Conservation (phyloP, 2,113 vertebrate species). For the Pelecanus crispus region DNA sequence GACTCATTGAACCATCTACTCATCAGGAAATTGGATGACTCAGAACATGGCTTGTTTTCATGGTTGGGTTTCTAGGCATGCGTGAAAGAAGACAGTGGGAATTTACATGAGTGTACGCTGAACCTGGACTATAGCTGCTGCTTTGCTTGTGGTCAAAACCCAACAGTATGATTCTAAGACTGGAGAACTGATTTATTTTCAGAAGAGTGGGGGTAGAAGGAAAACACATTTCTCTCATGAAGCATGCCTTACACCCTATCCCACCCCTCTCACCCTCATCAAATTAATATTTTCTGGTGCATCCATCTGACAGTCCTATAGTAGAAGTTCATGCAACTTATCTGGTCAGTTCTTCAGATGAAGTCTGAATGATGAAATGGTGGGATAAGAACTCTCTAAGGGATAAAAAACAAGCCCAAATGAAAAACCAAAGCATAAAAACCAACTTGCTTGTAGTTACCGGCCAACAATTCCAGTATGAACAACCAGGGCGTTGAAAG, state of each 20-base stretch:
- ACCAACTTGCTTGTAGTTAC: background rate
- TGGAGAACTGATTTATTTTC: background rate
- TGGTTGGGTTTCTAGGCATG: background rate
- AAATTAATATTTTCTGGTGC: background rate
- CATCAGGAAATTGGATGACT: background rate
- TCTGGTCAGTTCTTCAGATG: background rate
- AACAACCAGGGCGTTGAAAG: background rate
- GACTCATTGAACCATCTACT: background rate
- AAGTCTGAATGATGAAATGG: background rate
- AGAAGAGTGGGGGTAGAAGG: background rate
- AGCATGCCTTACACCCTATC: accelerated
- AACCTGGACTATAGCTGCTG: background rate
- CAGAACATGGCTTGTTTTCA: background rate
- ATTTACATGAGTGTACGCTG: background rate
- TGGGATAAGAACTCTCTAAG: background rate
- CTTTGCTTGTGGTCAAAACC: background rate
- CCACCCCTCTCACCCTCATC: accelerated
- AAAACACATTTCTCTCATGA: background rate
- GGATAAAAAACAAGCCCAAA: background rate
- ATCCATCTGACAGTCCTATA: too few relatives aligned
- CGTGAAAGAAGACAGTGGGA: background rate
- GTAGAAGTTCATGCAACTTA: background rate
- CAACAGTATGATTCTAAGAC: background rate
- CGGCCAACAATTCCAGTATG: background rate
- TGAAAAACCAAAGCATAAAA: background rate